Percentiles rank a stretch among this genome's conserved stretches.
These are phyloP conservation scores for Champsocephalus gunnari DNA, from an alignment of 2,797 vertebrate genomes.

Conservation along the genomic window DNA sequence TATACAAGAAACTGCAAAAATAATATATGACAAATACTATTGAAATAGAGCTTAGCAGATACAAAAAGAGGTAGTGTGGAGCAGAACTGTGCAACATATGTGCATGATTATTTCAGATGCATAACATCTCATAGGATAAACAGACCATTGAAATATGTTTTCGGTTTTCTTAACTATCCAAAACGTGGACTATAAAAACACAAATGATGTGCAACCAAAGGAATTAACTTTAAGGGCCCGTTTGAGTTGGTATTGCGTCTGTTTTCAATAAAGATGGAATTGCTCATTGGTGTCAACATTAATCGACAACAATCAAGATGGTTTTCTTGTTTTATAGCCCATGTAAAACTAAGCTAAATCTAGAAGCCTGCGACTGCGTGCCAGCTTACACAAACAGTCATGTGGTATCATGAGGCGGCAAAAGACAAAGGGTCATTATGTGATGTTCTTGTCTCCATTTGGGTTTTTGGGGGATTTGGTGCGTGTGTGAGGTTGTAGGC, in stretches of 20 bases:
- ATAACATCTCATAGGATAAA: background rate
- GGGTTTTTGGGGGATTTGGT: background rate
- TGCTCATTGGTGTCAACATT: background rate
- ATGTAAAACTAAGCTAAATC: background rate
- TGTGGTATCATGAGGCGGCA: constrained; percentile 6
- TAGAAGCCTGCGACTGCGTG: background rate
- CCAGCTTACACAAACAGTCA: constrained; percentile 2
- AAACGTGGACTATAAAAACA: background rate
- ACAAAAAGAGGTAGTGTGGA: too few relatives aligned
- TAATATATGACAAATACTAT: too few relatives aligned
- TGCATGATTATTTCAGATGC: background rate
- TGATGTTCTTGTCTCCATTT: background rate
- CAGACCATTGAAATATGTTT: background rate
- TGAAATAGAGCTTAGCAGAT: too few relatives aligned
- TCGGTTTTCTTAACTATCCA: background rate
- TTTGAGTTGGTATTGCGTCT: background rate
- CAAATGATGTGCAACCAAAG: too few relatives aligned
- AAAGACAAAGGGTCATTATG: constrained; percentile 22
- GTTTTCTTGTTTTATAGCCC: background rate
- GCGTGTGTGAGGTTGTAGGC: too few relatives aligned
- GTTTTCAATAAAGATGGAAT: background rate
- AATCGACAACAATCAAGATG: background rate
- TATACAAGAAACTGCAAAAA: too few relatives aligned
- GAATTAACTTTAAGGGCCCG: background rate
- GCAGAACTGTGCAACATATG: too few relatives aligned